Evolutionary conservation across 2,888 invertebrate species (phyloP).

Genomic region (Trissolcus brochymenae): DNA sequence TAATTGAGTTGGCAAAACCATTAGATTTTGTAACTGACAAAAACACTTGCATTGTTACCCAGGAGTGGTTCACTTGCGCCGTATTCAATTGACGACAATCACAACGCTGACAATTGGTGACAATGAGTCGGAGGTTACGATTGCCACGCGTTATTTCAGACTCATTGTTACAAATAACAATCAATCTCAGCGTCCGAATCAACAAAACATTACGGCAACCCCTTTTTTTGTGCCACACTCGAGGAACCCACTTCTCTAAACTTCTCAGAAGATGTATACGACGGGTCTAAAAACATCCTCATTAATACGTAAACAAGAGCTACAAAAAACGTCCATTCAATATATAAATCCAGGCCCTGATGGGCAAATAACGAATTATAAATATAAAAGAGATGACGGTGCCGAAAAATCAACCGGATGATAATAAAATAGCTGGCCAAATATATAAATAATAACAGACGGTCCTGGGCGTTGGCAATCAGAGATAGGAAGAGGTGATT

Average conservation of each 20-base stretch:
- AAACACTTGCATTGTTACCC: too few species aligned
- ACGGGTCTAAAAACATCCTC: conserved; percentile 2
- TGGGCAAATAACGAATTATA: conserved; percentile 11
- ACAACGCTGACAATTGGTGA: conserved; percentile 37
- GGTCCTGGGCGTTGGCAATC: conserved; percentile 17
- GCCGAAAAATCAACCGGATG: conserved; percentile 1
- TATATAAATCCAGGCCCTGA: neutral
- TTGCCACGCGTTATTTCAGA: conserved; percentile 33
- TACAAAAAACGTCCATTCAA: neutral
- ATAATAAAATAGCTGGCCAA: conserved; percentile 27
- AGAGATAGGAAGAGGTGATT: too few species aligned
- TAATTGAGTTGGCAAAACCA: too few species aligned
- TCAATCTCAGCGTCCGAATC: conserved; percentile 8
- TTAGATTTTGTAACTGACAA: too few species aligned
- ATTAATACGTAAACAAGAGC: conserved; percentile 3
- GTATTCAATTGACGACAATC: conserved; percentile 43
- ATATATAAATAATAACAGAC: conserved; percentile 48
- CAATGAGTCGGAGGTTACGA: conserved; percentile 35
- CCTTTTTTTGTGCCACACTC: conserved; percentile 2
- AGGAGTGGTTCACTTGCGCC: conserved; percentile 10
- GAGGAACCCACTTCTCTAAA: conserved; percentile 7
- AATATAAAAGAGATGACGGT: conserved; percentile 9
- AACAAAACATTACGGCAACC: conserved; percentile 6
- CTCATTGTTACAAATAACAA: conserved; percentile 37
- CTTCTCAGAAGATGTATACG: conserved; percentile 7